Evolutionary conservation across 2,888 invertebrate genomes (phyloP).

Genomic region (Dione vanillae): DNA sequence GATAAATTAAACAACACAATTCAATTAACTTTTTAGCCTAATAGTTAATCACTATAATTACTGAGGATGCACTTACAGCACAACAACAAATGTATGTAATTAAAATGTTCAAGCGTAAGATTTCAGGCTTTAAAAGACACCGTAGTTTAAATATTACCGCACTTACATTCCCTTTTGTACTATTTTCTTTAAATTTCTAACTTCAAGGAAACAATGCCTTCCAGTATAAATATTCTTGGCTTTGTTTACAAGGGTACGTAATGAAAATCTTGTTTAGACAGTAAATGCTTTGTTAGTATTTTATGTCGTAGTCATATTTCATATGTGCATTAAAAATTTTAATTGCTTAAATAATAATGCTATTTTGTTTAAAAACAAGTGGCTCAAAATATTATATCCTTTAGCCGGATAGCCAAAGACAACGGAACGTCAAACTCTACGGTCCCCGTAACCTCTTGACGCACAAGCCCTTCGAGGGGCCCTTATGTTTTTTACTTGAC

Average conservation of each 20-base stretch:
- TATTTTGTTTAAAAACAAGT: too few species aligned
- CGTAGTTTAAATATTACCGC: conserved; percentile 23
- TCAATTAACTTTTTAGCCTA: too few species aligned
- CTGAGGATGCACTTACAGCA: conserved; percentile 1
- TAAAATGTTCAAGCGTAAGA: conserved; percentile 25
- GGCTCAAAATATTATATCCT: too few species aligned
- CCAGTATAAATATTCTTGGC: conserved; percentile 42
- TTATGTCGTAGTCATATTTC: conserved; percentile 27
- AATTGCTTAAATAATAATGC: too few species aligned
- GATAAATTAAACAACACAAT: too few species aligned
- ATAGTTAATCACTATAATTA: too few species aligned
- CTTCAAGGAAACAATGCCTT: conserved; percentile 38
- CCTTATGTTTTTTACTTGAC: too few species aligned
- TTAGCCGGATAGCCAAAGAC: too few species aligned
- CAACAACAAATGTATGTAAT: conserved; percentile 20
- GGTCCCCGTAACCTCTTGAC: too few species aligned
- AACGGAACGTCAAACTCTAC: too few species aligned
- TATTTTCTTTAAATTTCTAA: conserved; percentile 45
- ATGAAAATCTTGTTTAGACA: conserved; percentile 48
- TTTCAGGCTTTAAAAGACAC: conserved; percentile 23
- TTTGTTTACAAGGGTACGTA: conserved; percentile 47
- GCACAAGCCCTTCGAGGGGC: too few species aligned
- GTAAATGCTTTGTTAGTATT: conserved; percentile 43
- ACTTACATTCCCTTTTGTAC: conserved; percentile 36
- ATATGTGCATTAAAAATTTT: neutral